Evolutionary conservation across 2,797 vertebrate species (phyloP).

Genomic region (Diglossa cyanea): DNA sequence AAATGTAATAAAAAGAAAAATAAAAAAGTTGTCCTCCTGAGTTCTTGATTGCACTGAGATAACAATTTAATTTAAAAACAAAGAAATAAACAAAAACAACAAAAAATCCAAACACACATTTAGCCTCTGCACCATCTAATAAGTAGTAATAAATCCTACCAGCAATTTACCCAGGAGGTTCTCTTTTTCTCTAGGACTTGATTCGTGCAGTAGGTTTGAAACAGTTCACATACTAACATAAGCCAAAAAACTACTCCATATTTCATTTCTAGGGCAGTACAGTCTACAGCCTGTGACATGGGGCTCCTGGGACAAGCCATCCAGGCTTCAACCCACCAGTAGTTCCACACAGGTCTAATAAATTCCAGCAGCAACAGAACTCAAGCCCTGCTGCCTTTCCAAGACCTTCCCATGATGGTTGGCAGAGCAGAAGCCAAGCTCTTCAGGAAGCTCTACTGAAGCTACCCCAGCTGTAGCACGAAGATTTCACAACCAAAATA

Average conservation of each 20-base stretch:
- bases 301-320: background rate
- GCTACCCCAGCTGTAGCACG: background rate
- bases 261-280: background rate
- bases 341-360: background rate
- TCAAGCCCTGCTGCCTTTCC: background rate
- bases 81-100: background rate
- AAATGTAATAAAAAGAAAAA: background rate
- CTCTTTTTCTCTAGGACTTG: background rate
- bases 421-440: background rate
- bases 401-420: background rate
- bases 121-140: background rate
- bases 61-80: background rate
- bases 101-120: background rate
- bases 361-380: background rate
- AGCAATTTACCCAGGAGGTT: background rate
- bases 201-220: background rate
- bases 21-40: background rate
- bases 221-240: background rate
- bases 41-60: background rate
- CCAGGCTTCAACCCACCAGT: background rate
- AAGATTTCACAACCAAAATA: background rate
- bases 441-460: background rate
- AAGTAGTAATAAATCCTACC: background rate
- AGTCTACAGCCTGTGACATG: background rate
- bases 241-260: background rate